These are phyloP conservation scores for Pseudorectes ferrugineus DNA, from an alignment of 2,113 vertebrate species.

Conservation along the genomic window DNA sequence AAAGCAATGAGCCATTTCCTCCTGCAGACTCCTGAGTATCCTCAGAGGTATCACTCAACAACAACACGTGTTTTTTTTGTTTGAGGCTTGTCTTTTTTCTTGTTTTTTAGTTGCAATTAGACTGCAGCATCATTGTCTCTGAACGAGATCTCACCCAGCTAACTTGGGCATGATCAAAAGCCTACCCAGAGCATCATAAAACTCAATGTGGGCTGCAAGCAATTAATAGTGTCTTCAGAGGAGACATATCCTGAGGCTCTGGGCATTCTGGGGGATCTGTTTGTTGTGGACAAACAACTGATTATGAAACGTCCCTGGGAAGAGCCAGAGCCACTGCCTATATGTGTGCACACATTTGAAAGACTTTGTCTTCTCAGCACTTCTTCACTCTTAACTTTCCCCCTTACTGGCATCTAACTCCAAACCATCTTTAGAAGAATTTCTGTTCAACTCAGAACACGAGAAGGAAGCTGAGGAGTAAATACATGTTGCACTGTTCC, in stretches of 20 bases:
- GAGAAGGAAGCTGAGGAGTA: background rate
- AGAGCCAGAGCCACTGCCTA: background rate
- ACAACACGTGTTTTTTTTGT: rapidly evolving
- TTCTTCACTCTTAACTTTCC: background rate
- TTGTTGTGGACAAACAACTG: background rate
- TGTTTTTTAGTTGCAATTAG: background rate
- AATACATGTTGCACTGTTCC: background rate
- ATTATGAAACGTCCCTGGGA: background rate
- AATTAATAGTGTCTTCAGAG: background rate
- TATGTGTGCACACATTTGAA: rapidly evolving
- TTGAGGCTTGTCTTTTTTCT: background rate
- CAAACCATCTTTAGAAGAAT: background rate
- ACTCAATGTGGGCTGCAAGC: background rate
- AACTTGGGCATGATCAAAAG: background rate
- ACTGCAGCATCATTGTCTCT: background rate
- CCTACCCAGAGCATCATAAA: background rate
- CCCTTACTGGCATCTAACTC: background rate
- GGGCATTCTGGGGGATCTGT: background rate
- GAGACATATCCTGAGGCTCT: background rate
- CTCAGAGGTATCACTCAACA: background rate
- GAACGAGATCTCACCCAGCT: background rate
- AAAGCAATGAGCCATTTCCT: background rate
- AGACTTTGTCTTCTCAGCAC: background rate
- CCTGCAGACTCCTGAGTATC: background rate
- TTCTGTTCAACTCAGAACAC: background rate